These are phyloP conservation scores for Aphrocallistes beatrix DNA, from an alignment of 37 sponge, comb jelly and placozoan genomes.

Conservation along the genomic window DNA sequence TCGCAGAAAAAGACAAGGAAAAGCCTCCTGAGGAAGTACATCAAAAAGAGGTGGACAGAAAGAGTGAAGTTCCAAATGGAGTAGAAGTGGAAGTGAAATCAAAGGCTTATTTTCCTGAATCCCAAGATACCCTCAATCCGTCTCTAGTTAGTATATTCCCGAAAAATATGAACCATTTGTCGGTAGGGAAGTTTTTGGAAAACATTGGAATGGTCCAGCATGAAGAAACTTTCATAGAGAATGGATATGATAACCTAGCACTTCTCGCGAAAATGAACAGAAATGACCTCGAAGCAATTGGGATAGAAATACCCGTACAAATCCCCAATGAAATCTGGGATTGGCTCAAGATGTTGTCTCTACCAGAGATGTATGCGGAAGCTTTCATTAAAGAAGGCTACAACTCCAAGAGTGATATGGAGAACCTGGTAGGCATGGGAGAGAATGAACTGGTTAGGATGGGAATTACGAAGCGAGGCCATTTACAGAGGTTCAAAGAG, in stretches of 20 bases:
- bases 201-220: background rate
- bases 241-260: background rate
- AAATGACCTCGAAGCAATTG: conserved; percentile 56
- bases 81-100: background rate
- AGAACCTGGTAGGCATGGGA: conserved; percentile 37
- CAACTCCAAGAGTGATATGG: conserved; percentile 31
- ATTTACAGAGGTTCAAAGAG: background rate
- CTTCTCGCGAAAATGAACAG: background rate
- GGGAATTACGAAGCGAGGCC: conserved; percentile 56
- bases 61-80: too few relatives aligned
- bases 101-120: background rate
- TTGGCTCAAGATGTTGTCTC: conserved; percentile 27
- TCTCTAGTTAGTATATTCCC: background rate
- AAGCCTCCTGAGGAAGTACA: background rate
- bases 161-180: background rate
- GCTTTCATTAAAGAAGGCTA: conserved; percentile 46
- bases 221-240: background rate
- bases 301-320: conserved; percentile 45
- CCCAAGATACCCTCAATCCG: background rate
- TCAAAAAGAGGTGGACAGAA: background rate
- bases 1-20: background rate
- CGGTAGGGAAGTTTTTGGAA: background rate
- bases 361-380: conserved; percentile 29
- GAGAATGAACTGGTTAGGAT: conserved; percentile 38
- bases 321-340: background rate